A percentile compares a stretch with the other conserved stretches of the same genome.
Conservation (phyloP, 2,888 invertebrate genomes). For the Mimumesa dahlbomi region DNA sequence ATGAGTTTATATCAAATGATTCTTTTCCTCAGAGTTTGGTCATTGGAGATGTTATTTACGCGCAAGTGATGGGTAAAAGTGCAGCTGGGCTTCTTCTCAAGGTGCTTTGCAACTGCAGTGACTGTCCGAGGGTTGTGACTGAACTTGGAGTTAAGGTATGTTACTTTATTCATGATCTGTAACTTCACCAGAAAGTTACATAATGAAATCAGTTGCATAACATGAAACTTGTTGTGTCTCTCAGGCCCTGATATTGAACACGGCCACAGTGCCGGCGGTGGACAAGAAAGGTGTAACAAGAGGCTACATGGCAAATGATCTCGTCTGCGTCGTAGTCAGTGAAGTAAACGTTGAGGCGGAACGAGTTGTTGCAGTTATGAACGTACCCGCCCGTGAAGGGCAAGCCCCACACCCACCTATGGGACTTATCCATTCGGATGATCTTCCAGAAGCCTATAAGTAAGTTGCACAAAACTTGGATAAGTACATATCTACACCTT, state of each 20-base stretch:
- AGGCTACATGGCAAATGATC: slow-evolving; percentile 90
- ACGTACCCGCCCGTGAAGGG: slow-evolving; percentile 87
- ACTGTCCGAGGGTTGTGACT: slow-evolving; percentile 89
- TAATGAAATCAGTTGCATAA: too few relatives aligned
- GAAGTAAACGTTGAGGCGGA: slow-evolving; percentile 93
- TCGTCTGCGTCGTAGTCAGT: slow-evolving; percentile 93
- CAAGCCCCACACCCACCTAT: slow-evolving; percentile 88
- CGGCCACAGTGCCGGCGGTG: slow-evolving; percentile 86
- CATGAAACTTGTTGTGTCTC: background rate
- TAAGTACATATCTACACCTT: slow-evolving; percentile 38
- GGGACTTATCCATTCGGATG: slow-evolving; percentile 91
- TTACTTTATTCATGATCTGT: too few relatives aligned
- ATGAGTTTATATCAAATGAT: background rate
- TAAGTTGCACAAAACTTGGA: slow-evolving; percentile 81
- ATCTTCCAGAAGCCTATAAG: slow-evolving; percentile 92
- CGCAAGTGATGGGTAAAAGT: slow-evolving; percentile 88
- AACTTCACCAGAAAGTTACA: background rate
- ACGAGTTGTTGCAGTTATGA: slow-evolving; percentile 94
- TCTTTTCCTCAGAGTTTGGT: slow-evolving; percentile 73
- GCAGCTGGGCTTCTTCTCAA: slow-evolving; percentile 89
- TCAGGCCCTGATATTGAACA: slow-evolving; percentile 78
- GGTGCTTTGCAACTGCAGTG: slow-evolving; percentile 91
- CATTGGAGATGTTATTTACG: slow-evolving; percentile 88
- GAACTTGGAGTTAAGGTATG: slow-evolving; percentile 93
- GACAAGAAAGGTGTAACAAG: slow-evolving; percentile 90